Evolutionary conservation across 2,888 invertebrate species (phyloP), one percentile per base, ranked within the genome.

Genomic region (Clistopyga incitator): DNA sequence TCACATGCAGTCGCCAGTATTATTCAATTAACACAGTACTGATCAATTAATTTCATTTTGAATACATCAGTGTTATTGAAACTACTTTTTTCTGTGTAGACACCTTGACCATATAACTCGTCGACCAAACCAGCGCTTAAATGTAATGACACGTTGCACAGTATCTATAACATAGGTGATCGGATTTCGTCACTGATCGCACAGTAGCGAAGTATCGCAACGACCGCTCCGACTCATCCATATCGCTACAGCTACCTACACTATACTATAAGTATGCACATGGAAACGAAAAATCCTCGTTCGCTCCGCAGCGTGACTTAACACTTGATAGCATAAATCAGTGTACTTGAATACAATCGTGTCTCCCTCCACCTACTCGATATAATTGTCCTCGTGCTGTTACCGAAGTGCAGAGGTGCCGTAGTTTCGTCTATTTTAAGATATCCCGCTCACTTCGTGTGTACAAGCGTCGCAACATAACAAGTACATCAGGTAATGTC

Each of bases 381-480:
- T 61, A 45, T 61, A 74, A 74, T 74, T 23, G 59, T 77, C 47
- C 71, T 50, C 70, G 64, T 47, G 45, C 64, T 64, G 61, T 18
- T 38, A 47, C 65, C 72, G 76, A 80, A 84, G 83, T 84, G 83
- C 83, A 84, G 83, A 84, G 83, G 81, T 84, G 84, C 74, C 81
- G 64, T 47, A 81, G 84, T 84, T 78, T 84, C 77, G 81, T 84
- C 81, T 84, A 84, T 84, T 84, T 84, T 78, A 84, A 84, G 81
- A 75, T 68, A 68, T 79, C 72, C 67, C 72, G 54, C 72, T 45
- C 65, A 74, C 25, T 38, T 15, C 45, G 38, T 18, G 38, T 23
- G 65, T 38, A 67, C 52, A 71, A 79, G 79, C 47, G 67, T 70
- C 70, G 54, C 38, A 56, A 74, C 77, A 68, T 64, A 47, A 54